Base-by-base conservation (phyloP, 2,888 invertebrate genomes). In the Lomographa bimaculata region DNA sequence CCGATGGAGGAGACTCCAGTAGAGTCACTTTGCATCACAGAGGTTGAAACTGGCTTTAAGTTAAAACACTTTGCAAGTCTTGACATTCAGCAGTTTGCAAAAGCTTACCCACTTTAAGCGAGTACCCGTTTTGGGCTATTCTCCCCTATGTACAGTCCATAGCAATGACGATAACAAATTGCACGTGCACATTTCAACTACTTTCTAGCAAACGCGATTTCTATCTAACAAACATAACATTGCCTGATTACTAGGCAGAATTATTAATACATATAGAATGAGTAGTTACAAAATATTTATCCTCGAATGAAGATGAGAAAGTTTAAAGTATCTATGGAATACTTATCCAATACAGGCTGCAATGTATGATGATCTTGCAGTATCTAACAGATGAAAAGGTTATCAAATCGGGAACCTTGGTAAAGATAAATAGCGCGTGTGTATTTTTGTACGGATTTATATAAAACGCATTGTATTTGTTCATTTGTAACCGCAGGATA, bases 341-440 rank as follows among this genome's bases (percentile, higher is more conserved):
- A 41, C 40, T n/a, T n/a, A n/a, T n/a, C n/a, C n/a, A n/a, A n/a
- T n/a, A n/a, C n/a, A n/a, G n/a, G n/a, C n/a, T n/a, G n/a, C n/a
- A n/a, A n/a, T n/a, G n/a, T n/a, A n/a, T n/a, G n/a, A n/a, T n/a
- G 26, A 42, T 44, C 42, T 4, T 51, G 49, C 57, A 30, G 12
- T 10, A 41, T 61, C 52, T 50, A 33, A 12, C 21, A 39, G 37
- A 36, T 43, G 27, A 46, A 34, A 32, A 44, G 46, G 33, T 45
- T 50, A 45, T 46, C 33, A 21, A 19, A 50, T 39, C 39, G n/a
- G 25, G 16, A 24, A 10, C 23, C 28, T 27, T 23, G 4, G 9
- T 8, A 17, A 10, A 27, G 14, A 35, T 26, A 6, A 26, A 36
- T 17, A 7, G 8, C 17, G 20, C 17, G 16, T 9, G 19, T 26